phyloP scores from a whole-genome alignment of 1,140 invertebrate genomes.

The Nylanderia fulva region DNA sequence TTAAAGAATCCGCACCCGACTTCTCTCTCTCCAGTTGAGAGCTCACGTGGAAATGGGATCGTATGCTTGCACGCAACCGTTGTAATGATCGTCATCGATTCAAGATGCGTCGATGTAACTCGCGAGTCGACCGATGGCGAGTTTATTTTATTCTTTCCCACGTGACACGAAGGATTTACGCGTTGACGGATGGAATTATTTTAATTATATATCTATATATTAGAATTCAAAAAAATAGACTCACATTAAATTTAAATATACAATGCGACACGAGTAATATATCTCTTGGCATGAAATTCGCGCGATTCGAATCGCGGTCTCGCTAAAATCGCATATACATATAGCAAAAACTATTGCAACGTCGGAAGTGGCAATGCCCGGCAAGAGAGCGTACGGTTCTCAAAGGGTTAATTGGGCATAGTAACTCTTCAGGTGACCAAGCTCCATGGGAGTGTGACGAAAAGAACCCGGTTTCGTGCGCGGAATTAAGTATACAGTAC shows the following conservation, averaged over 20 bases:
- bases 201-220: neutral
- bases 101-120: conserved; percentile 17
- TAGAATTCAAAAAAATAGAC: neutral
- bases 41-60: conserved; percentile 49
- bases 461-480: conserved; percentile 78
- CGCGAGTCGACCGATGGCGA: neutral
- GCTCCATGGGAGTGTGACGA: conserved; percentile 84
- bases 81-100: conserved; percentile 14
- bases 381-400: conserved; percentile 81
- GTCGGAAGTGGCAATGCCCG: conserved; percentile 83
- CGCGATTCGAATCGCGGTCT: conserved; percentile 60
- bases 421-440: conserved; percentile 84
- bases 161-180: neutral
- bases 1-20: conserved; percentile 67
- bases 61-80: conserved; percentile 17
- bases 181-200: neutral
- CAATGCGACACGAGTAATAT: neutral
- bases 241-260: neutral
- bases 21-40: conserved; percentile 48
- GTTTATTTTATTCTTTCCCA: neutral
- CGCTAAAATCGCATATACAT: conserved; percentile 76
- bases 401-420: conserved; percentile 86
- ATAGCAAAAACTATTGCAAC: conserved; percentile 80
- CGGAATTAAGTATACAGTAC: conserved; percentile 60
- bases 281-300: neutral